Evolutionary conservation across 2,888 invertebrate species (phyloP).

Genomic region (Diploptera punctata): DNA sequence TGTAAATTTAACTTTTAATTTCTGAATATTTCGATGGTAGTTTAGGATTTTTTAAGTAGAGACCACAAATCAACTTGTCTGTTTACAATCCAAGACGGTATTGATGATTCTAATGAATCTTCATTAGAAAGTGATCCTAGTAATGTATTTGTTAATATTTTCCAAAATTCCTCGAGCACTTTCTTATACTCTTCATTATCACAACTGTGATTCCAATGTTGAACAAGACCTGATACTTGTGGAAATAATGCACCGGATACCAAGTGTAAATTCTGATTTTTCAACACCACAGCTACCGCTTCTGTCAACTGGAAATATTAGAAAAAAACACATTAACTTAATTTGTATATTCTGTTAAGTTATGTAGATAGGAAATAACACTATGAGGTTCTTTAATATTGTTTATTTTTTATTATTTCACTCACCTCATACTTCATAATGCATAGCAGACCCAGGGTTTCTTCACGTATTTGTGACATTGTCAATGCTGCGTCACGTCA

Average conservation of each 20-base stretch:
- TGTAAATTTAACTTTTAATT: slow-evolving; percentile 63
- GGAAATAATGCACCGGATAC: slow-evolving; percentile 51
- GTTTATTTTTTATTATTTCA: no score
- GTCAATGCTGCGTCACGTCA: background rate
- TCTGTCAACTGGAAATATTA: slow-evolving; percentile 53
- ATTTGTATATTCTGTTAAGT: background rate
- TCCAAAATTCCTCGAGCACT: background rate
- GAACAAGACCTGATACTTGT: slow-evolving; percentile 52
- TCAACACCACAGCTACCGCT: slow-evolving; percentile 54
- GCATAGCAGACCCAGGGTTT: no score
- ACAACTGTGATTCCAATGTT: slow-evolving; percentile 58
- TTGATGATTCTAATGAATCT: slow-evolving; percentile 55
- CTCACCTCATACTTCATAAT: no score
- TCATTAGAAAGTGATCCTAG: background rate
- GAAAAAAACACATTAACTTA: background rate
- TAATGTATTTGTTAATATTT: slow-evolving; percentile 31
- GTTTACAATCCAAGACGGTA: slow-evolving; percentile 41
- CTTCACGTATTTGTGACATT: background rate
- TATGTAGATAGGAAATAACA: no score
- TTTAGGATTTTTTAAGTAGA: slow-evolving; percentile 34
- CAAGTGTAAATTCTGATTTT: slow-evolving; percentile 59
- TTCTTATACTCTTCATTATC: background rate
- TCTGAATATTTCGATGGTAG: slow-evolving; percentile 48
- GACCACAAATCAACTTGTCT: slow-evolving; percentile 37
- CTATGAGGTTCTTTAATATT: no score